Evolutionary conservation across 2,888 invertebrate genomes (phyloP).

Genomic region (Belgica antarctica): DNA sequence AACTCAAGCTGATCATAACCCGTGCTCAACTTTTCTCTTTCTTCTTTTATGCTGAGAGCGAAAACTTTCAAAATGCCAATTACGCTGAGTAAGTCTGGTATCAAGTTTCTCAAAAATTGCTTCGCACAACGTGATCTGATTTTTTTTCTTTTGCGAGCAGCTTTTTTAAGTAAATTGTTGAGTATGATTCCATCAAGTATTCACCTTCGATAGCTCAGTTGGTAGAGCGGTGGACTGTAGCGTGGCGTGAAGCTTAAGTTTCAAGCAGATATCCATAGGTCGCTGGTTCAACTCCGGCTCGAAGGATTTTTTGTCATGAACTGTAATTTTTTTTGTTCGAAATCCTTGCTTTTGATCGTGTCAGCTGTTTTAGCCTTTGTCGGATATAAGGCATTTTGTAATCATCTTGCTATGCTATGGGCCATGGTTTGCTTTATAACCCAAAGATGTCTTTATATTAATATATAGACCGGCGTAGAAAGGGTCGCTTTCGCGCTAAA

Average conservation of each 20-base stretch:
- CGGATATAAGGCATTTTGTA: too few species aligned
- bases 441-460: too few species aligned
- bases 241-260: not conserved
- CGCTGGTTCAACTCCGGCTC: conserved; percentile 69
- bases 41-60: not conserved
- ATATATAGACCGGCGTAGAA: too few species aligned
- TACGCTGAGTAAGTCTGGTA: not conserved
- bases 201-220: conserved; percentile 50
- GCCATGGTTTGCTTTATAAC: too few species aligned
- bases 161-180: not conserved
- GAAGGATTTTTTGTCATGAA: conserved; percentile 57
- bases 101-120: not conserved
- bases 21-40: too few species aligned
- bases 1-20: too few species aligned
- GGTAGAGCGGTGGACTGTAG: conserved; percentile 51
- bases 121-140: not conserved
- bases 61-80: too few species aligned
- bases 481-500: too few species aligned
- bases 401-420: too few species aligned
- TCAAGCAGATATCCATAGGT: conserved; percentile 60
- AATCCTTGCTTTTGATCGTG: too few species aligned
- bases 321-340: too few species aligned
- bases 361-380: too few species aligned
- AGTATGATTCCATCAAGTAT: not conserved
- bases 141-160: not conserved